phyloP scores from a whole-genome alignment of 2,113 vertebrate genomes.

The Manacus vitellinus region DNA sequence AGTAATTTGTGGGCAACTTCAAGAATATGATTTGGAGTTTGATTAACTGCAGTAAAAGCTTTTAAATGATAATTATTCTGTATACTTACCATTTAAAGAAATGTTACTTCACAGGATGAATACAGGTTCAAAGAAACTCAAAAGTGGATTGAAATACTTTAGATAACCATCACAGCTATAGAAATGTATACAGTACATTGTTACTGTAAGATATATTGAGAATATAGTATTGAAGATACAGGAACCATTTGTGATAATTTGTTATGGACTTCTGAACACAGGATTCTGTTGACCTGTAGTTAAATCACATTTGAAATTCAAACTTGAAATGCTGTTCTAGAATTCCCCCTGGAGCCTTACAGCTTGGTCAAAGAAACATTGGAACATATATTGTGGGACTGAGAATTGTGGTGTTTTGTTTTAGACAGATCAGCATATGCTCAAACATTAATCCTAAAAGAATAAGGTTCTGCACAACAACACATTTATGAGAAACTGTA shows the following conservation, averaged over 20 bases:
- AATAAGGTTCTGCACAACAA: neutral
- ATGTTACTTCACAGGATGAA: neutral
- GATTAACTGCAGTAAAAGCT: neutral
- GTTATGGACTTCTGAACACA: neutral
- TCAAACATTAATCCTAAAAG: neutral
- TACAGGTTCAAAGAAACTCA: neutral
- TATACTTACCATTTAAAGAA: neutral
- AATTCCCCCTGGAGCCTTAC: neutral
- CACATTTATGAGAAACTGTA: neutral
- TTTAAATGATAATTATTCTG: neutral
- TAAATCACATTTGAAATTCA: neutral
- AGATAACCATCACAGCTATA: neutral
- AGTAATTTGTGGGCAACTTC: neutral
- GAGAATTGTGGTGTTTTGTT: neutral
- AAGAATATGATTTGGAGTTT: neutral
- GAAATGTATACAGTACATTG: neutral
- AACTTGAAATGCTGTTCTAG: neutral
- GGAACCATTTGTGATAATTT: neutral
- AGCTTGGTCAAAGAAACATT: neutral
- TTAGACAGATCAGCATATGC: neutral
- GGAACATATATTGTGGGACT: neutral
- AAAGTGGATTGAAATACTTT: neutral
- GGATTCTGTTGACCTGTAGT: neutral
- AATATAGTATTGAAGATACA: neutral
- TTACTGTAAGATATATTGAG: neutral